Evolutionary conservation across 2,113 vertebrate species (phyloP), one percentile per base, ranked within the genome.

Genomic region (Gasterosteus aculeatus): DNA sequence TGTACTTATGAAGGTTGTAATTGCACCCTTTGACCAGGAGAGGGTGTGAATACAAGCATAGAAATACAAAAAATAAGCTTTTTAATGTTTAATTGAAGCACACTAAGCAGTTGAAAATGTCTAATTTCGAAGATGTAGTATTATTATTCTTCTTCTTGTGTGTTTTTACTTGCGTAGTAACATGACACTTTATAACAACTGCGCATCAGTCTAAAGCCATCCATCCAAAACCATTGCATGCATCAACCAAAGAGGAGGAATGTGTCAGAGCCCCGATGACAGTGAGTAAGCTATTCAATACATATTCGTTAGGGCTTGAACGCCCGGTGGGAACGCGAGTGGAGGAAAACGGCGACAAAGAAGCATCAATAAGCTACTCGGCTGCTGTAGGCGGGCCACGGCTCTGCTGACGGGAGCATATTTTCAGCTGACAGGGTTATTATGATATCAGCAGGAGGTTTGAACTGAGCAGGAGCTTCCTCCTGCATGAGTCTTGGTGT

Each of bases 381-480:
- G 67, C 80, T 72, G 61, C 54, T 67, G 22, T 67, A 59, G 69
- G 64, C 7, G 66, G 19, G 65, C 60, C 22, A 3, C 8, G 4
- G 49, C 72, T 63, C 44, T 87, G 85, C 87, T 86, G 83, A 86
- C 78, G 46, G n/a, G 15, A 56, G 77, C 79, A 66, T 86, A 73
- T 88, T 87, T 88, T 87, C 67, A 88, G 85, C 87, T 87, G 83
- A 90, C 75, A 16, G 61, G 15, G 72, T 77, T n/a, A 59, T 81
- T 64, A 67, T 85, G 80, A 84, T 68, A 77, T 78, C 16, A 12
- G 58, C 56, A 38, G 18, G 75, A 74, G 70, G 78, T 63, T 63
- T 74, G 68, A 79, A 38, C 39, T 42, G 67, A 56, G 11, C 51
- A 47, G 18, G 10, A 26, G 14, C 41, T 16, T 4, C 75, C 53